Evolutionary conservation across 2,888 invertebrate genomes (phyloP).

Genomic region (Luperina testacea): DNA sequence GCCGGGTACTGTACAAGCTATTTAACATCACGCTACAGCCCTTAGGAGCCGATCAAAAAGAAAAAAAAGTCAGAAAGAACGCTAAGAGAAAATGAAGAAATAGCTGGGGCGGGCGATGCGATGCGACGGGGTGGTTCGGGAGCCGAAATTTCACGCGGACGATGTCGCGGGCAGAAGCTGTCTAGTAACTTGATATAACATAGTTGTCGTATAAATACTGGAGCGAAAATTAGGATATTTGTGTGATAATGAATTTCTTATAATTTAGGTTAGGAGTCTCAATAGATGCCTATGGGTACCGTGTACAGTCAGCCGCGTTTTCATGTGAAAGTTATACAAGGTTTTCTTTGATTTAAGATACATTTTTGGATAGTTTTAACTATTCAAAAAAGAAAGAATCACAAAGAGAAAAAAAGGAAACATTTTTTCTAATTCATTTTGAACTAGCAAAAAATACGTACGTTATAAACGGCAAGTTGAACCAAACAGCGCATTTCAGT

Average conservation of each 20-base stretch:
- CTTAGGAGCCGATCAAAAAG: no score
- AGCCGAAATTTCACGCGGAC: no score
- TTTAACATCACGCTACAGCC: no score
- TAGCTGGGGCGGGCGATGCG: no score
- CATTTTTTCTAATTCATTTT: neutral
- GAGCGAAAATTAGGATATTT: constrained; percentile 19
- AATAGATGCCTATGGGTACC: neutral
- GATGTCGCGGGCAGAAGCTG: no score
- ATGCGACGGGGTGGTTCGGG: no score
- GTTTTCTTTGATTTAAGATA: neutral
- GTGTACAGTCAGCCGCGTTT: constrained; percentile 9
- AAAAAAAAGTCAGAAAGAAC: no score
- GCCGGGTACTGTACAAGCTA: no score
- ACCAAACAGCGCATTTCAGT: neutral
- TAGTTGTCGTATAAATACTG: neutral
- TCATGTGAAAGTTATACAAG: neutral
- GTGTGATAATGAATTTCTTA: constrained; percentile 5
- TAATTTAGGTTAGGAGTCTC: neutral
- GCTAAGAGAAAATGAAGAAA: no score
- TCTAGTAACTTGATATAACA: constrained; percentile 4
- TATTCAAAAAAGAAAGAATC: neutral
- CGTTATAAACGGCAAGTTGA: no score
- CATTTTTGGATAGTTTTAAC: neutral
- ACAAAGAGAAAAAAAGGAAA: neutral
- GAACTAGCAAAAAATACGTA: neutral